These are phyloP conservation scores for Drosophila testacea DNA, from an alignment of 2,888 invertebrate genomes.

Conservation along the genomic window DNA sequence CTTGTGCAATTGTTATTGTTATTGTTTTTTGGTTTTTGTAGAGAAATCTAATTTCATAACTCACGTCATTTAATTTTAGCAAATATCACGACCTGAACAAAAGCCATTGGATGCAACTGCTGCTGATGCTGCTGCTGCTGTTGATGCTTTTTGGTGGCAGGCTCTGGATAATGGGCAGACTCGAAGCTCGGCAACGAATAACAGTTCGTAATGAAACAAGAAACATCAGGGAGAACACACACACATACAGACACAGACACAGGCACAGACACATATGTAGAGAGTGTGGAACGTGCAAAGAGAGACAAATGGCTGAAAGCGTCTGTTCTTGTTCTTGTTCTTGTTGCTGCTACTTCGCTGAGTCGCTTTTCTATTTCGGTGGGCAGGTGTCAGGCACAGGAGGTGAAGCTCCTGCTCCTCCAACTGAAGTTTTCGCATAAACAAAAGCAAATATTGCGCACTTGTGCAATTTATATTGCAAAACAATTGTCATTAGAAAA, in stretches of 20 bases:
- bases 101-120: conserved; percentile 83
- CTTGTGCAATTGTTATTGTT: conserved; percentile 9
- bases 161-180: conserved; percentile 27
- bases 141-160: conserved; percentile 23
- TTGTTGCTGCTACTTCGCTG: conserved; percentile 47
- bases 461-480: conserved; percentile 84
- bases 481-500: conserved; percentile 84
- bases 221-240: conserved; percentile 52
- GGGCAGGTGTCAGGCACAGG: conserved; percentile 77
- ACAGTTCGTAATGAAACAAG: conserved; percentile 70
- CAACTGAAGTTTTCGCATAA: conserved; percentile 76
- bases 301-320: conserved; percentile 78
- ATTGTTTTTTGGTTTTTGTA: conserved; percentile 8
- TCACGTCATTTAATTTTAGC: conserved; percentile 83
- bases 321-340: conserved; percentile 52
- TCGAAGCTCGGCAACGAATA: conserved; percentile 14
- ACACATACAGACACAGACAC: conserved; percentile 14
- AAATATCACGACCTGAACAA: conserved; percentile 83
- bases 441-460: conserved; percentile 83
- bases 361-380: conserved; percentile 64
- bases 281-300: conserved; percentile 65
- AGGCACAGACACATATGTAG: conserved; percentile 24
- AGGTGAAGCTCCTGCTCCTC: conserved; percentile 23
- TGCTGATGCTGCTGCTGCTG: conserved; percentile 32
- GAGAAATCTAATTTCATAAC: conserved; percentile 78